These are phyloP conservation scores for Pseudoips prasinana DNA, from an alignment of 2,888 invertebrate species.

Conservation along the genomic window DNA sequence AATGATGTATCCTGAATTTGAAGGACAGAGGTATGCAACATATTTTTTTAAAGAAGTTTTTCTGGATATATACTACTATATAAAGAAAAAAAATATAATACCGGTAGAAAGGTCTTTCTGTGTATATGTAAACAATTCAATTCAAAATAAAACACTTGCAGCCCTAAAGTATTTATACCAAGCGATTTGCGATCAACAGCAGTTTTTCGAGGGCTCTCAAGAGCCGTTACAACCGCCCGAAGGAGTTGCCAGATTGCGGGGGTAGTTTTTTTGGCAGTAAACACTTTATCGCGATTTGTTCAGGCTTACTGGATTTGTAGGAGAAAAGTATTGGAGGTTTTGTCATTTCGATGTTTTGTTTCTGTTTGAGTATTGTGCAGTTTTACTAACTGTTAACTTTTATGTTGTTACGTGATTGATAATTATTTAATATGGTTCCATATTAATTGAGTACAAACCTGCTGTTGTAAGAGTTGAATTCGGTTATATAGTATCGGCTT, in stretches of 20 bases:
- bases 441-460: no score
- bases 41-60: no score
- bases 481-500: no score
- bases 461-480: no score
- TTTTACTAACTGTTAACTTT: slow-evolving; percentile 9
- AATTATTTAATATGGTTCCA: no score
- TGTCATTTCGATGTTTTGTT: no score
- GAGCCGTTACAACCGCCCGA: slow-evolving; percentile 43
- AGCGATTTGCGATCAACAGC: slow-evolving; percentile 49
- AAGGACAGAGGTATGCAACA: no score
- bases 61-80: no score
- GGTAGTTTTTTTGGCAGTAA: slow-evolving; percentile 37
- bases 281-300: slow-evolving; percentile 42
- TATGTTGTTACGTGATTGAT: no score
- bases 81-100: no score
- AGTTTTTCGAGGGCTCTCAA: slow-evolving; percentile 46
- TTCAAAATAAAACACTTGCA: slow-evolving; percentile 28
- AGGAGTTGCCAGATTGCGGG: slow-evolving; percentile 44
- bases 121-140: slow-evolving; percentile 13
- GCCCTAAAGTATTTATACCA: slow-evolving; percentile 40
- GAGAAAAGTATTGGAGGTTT: slow-evolving; percentile 18
- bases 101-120: no score
- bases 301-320: slow-evolving; percentile 28
- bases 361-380: slow-evolving; percentile 1
- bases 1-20: no score